phyloP scores from a whole-genome alignment of 2,797 vertebrate genomes.

The Mormyrops attenuatus region DNA sequence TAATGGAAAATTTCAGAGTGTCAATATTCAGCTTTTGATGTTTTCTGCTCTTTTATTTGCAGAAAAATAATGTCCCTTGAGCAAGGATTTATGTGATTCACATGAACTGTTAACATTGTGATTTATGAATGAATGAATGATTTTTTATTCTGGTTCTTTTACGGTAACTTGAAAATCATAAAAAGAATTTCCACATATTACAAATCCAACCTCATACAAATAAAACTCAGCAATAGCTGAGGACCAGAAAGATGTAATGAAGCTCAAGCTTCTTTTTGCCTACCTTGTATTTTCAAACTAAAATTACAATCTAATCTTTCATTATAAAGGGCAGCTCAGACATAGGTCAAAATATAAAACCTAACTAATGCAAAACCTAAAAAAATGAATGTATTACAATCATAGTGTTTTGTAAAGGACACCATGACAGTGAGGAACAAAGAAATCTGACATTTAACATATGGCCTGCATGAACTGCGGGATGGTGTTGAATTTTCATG shows the following conservation, averaged over 20 bases:
- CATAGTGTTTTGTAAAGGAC: background rate
- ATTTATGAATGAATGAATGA: background rate
- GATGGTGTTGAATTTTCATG: background rate
- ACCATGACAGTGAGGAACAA: background rate
- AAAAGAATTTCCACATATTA: background rate
- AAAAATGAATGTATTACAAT: background rate
- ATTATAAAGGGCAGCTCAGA: background rate
- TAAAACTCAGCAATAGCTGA: background rate
- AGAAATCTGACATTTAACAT: background rate
- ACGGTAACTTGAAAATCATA: background rate
- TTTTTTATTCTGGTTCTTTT: background rate
- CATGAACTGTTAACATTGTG: background rate
- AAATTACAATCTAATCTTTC: background rate
- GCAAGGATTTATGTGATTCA: background rate
- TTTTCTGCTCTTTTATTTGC: background rate
- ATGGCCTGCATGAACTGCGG: background rate
- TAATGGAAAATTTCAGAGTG: background rate
- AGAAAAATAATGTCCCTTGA: background rate
- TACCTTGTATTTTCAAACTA: background rate
- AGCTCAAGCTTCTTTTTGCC: background rate
- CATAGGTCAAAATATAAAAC: background rate
- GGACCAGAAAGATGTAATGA: background rate
- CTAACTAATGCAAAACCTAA: background rate
- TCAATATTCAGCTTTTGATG: background rate
- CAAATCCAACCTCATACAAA: background rate